Evolutionary conservation across 2,113 vertebrate genomes (phyloP).

Genomic region (Drymodes brunneopygia): DNA sequence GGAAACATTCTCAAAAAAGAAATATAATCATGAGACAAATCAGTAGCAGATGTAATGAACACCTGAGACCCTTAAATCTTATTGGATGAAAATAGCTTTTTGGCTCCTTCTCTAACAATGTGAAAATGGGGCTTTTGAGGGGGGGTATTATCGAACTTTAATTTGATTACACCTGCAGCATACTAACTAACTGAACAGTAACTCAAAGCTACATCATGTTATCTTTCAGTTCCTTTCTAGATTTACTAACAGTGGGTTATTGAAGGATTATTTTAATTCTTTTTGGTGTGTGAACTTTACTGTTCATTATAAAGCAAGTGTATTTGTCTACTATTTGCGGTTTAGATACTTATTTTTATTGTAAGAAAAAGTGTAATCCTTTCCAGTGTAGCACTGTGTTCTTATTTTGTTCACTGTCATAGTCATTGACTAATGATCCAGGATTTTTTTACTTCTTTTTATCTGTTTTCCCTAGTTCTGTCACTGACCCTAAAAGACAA

Average conservation of each 20-base stretch:
- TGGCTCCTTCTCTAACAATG: neutral
- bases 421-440: neutral
- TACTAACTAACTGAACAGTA: neutral
- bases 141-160: neutral
- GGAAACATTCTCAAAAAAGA: constrained; percentile 6
- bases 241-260: neutral
- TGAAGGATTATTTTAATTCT: neutral
- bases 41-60: constrained; percentile 24
- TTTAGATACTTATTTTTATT: neutral
- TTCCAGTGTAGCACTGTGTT: neutral
- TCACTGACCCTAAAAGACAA: neutral
- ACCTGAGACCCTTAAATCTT: constrained; percentile 31
- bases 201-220: neutral
- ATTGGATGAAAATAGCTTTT: constrained; percentile 2
- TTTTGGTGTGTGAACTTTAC: neutral
- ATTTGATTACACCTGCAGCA: constrained; percentile 6
- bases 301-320: neutral
- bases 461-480: neutral
- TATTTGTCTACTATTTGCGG: neutral
- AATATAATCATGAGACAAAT: constrained; percentile 51
- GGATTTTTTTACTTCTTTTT: neutral
- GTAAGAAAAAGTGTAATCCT: neutral
- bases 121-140: neutral
- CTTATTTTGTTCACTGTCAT: neutral
- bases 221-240: neutral